Evolutionary conservation across 1,140 invertebrate genomes (phyloP), one percentile per base, ranked within the genome.

Genomic region (Plectrocnemia conspersa): DNA sequence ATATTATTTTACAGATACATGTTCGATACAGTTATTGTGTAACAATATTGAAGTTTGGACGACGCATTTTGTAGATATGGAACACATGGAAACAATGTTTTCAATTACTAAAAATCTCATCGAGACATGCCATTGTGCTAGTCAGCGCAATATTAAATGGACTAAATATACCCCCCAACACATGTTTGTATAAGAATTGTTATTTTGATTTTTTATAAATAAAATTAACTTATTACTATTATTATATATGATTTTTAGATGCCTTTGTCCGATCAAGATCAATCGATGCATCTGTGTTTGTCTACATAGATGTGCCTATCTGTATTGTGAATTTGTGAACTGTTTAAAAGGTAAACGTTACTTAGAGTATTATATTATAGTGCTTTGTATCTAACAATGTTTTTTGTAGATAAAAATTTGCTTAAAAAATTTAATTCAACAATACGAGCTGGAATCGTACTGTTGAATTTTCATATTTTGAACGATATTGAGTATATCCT

Each of bases 1-100:
- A n/a, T n/a, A 2, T 38, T 41, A 16, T 18, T 6, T 48, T 56
- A 15, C 27, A 61, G 59, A 57, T 32, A 53, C 54, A 4, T 61
- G 59, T 32, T 57, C 47, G 13, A 22, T 61, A 3, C 59, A 61
- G 45, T 13, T 61, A 36, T 46, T 61, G 19, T 61, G 54, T 33
- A 53, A 54, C 16, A 49, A 54, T 22, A 21, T 57, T 4, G 59
- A 61, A 50, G 45, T 57, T 1, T 57, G 48, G 54, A 22, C 33
- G 1, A 23, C 38, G 24, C 42, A 54, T 23, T 48, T 48, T 15
- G 19, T 4, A 10, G 3, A 18, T 1, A 23, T 18, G 7, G 15
- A 18, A 3, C 47, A 59, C 15, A 47, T 53, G 18, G 15, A 22
- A 10, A 21, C 33, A 16, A 9, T 55, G n/a, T 52, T 48, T 22